Evolutionary conservation across 2,113 vertebrate genomes (phyloP).

Genomic region (Poeciliopsis turrubarensis): DNA sequence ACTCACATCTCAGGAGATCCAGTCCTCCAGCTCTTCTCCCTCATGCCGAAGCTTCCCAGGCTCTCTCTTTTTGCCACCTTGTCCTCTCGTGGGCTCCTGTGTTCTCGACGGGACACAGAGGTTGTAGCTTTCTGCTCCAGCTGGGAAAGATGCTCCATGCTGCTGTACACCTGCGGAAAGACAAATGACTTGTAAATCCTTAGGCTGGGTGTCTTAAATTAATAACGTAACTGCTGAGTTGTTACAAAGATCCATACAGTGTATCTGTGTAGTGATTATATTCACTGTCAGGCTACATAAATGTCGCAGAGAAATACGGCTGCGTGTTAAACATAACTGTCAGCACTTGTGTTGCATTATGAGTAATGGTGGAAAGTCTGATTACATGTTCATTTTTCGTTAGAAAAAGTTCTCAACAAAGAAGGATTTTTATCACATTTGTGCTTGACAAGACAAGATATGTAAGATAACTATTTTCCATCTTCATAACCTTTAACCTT

Average conservation of each 20-base stretch:
- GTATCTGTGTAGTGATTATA: neutral
- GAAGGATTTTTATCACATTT: too few species aligned
- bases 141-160: constrained; percentile 92
- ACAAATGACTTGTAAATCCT: constrained; percentile 25
- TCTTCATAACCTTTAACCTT: too few species aligned
- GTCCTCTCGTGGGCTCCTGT: constrained; percentile 85
- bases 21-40: constrained; percentile 91
- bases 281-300: too few species aligned
- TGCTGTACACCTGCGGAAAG: constrained; percentile 88
- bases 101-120: constrained; percentile 82
- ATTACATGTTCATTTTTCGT: too few species aligned
- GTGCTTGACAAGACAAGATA: too few species aligned
- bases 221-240: neutral
- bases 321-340: neutral
- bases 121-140: constrained; percentile 87
- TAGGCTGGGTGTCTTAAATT: neutral
- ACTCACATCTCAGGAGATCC: constrained; percentile 93
- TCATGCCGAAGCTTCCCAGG: constrained; percentile 87
- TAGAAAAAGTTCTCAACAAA: too few species aligned
- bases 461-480: too few species aligned
- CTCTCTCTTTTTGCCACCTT: constrained; percentile 87
- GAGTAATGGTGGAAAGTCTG: too few species aligned
- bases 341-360: too few species aligned
- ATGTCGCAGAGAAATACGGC: neutral
- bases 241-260: neutral